Percentiles rank a stretch among this genome's conserved stretches.
Evolutionary conservation across 2,113 vertebrate genomes (phyloP).

Genomic region (Odocoileus virginianus): DNA sequence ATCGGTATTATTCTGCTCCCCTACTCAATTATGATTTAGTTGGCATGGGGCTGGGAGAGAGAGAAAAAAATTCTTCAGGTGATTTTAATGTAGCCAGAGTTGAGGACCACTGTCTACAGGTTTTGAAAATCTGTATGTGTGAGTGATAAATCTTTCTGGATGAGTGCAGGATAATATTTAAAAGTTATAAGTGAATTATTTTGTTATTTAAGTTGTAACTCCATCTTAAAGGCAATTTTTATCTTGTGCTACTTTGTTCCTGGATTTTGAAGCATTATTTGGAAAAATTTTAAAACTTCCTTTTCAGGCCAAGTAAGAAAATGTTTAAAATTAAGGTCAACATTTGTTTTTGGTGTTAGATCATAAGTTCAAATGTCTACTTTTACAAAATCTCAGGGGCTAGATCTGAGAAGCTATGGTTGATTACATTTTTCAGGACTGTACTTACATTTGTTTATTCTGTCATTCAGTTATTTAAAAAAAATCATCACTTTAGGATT

Average conservation of each 20-base stretch:
- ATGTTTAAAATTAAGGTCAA: background rate
- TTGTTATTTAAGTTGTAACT: conserved; percentile 16
- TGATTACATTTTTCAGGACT: background rate
- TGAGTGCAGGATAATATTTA: background rate
- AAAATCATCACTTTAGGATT: background rate
- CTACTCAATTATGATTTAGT: background rate
- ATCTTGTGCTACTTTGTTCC: background rate
- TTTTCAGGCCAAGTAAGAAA: background rate
- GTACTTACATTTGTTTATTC: background rate
- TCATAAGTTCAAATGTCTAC: background rate
- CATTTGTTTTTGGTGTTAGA: background rate
- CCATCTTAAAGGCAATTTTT: background rate
- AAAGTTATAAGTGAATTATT: background rate
- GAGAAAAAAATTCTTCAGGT: background rate
- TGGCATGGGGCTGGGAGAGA: background rate
- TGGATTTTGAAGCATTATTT: background rate
- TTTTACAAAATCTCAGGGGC: conserved; percentile 1
- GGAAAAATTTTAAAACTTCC: background rate
- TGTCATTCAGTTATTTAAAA: background rate
- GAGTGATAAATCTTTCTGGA: background rate
- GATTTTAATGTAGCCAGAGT: background rate
- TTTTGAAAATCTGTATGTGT: background rate
- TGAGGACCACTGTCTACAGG: background rate
- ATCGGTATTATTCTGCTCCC: background rate
- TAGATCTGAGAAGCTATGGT: background rate